Conservation (phyloP, 2,113 vertebrate species). For the Boulengeromyrus knoepffleri region DNA sequence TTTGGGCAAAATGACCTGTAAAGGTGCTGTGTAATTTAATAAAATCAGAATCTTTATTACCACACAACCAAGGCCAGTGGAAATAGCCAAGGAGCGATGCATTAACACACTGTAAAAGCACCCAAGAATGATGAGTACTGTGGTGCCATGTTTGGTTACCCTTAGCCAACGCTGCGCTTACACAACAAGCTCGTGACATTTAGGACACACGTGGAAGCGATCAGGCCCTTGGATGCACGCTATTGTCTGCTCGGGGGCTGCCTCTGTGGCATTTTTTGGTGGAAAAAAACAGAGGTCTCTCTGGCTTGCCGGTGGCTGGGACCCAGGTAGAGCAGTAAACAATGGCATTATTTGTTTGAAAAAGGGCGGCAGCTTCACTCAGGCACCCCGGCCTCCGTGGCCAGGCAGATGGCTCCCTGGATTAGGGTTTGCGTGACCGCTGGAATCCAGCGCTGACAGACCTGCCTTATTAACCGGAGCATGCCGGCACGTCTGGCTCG, state of each 20-base stretch:
- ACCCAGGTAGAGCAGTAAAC: constrained; percentile 47
- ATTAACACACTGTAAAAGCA: background rate
- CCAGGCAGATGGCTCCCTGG: constrained; percentile 49
- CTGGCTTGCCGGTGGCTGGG: background rate
- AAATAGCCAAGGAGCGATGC: background rate
- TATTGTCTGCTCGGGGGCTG: background rate
- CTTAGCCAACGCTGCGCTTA: background rate
- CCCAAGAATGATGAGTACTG: background rate
- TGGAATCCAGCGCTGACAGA: constrained; percentile 71
- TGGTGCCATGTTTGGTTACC: background rate
- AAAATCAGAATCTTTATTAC: background rate
- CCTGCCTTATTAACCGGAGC: constrained; percentile 69
- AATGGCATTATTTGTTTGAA: constrained; percentile 64
- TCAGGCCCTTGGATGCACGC: background rate
- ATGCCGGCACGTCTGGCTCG: constrained; percentile 43
- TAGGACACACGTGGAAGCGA: background rate
- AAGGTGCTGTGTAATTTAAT: background rate
- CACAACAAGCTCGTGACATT: background rate
- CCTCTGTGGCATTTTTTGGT: background rate
- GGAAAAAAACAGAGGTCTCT: background rate
- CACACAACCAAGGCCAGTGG: background rate
- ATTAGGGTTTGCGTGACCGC: constrained; percentile 61
- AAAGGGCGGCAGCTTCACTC: constrained; percentile 55
- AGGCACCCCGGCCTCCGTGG: constrained; percentile 44
- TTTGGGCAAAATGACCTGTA: background rate